Evolutionary conservation across 2,113 vertebrate species (phyloP), one percentile per base, ranked within the genome.

Genomic region (Spermophilus dauricus): DNA sequence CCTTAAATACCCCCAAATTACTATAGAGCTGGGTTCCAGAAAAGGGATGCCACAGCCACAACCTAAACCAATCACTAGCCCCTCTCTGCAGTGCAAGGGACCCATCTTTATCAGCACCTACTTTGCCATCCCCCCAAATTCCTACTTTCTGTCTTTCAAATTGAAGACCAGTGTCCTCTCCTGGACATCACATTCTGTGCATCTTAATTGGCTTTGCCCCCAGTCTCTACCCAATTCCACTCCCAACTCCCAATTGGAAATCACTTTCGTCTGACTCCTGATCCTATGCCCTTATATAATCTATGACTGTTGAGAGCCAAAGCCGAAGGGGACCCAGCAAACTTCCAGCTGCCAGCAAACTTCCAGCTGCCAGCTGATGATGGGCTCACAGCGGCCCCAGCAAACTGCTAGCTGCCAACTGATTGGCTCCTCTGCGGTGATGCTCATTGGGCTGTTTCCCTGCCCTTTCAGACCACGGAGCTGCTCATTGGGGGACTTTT

Each of bases 131-230:
- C 26, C 13, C 3, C n/a, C 20, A 5, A 24, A 8, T 24, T 56
- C 11, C 22, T 16, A 39, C 42, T 24, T 53, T 7, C 9, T 45
- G 20, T 32, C 17, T 42, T 18, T 48, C 82, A 24, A 32, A 8
- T 28, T 58, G 9, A 8, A 77, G 18, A 11, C n/a, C 48, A 63
- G 65, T 7, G 5, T 18, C 1, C 1, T 37, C 30, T 9, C 48
- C 34, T 1, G 0, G 1, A 34, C 3, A 0, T 37, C n/a, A 20
- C 5, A 1, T 20, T 13, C 3, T 17, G 13, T 13, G 18, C 22
- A 53, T 51, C 18, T 91, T 84, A 42, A 42, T 10, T 30, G 91
- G 8, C 18, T 1, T 12, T 12, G 8, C 30, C 11, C 16, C 5
- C 8, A 12, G 8, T 28, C 14, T 69, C 37, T 73, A 2, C 34